Conservation (phyloP, 2,888 invertebrate species). For the Agonopterix alstromeriana region DNA sequence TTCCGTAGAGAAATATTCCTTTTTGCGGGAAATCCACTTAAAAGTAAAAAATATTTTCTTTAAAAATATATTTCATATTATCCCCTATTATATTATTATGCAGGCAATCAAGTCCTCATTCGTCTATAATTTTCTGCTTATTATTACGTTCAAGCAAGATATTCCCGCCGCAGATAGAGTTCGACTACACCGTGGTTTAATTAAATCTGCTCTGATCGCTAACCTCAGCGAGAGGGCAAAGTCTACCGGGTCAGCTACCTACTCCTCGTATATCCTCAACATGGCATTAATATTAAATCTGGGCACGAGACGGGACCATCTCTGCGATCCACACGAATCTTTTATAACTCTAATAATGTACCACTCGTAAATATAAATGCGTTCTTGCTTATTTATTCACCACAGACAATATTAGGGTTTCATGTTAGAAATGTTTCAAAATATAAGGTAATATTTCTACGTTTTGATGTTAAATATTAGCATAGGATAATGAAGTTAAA, state of each 20-base stretch:
- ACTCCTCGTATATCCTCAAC: slow-evolving; percentile 19
- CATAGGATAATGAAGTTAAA: too few species aligned
- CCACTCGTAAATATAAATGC: slow-evolving; percentile 19
- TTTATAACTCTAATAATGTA: slow-evolving; percentile 21
- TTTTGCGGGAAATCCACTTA: too few species aligned
- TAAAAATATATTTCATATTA: too few species aligned
- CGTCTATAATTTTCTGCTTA: too few species aligned
- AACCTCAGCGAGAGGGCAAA: slow-evolving; percentile 23
- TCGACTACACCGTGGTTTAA: slow-evolving; percentile 11
- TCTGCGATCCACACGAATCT: slow-evolving; percentile 17
- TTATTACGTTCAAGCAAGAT: not conserved
- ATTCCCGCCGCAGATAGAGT: slow-evolving; percentile 1
- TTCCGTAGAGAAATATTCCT: too few species aligned
- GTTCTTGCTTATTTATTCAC: slow-evolving; percentile 11
- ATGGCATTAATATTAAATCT: slow-evolving; percentile 42
- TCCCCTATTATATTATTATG: too few species aligned
- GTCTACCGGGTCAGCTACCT: slow-evolving; percentile 17
- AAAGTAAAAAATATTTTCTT: too few species aligned
- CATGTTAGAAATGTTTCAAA: not conserved
- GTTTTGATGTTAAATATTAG: too few species aligned
- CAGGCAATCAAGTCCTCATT: too few species aligned
- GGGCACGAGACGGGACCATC: slow-evolving; percentile 22
- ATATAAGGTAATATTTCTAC: not conserved
- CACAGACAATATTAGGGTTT: slow-evolving; percentile 6
- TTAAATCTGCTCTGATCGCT: slow-evolving; percentile 28